Evolutionary conservation across 2,888 invertebrate genomes (phyloP).

Genomic region (Amiota communis): DNA sequence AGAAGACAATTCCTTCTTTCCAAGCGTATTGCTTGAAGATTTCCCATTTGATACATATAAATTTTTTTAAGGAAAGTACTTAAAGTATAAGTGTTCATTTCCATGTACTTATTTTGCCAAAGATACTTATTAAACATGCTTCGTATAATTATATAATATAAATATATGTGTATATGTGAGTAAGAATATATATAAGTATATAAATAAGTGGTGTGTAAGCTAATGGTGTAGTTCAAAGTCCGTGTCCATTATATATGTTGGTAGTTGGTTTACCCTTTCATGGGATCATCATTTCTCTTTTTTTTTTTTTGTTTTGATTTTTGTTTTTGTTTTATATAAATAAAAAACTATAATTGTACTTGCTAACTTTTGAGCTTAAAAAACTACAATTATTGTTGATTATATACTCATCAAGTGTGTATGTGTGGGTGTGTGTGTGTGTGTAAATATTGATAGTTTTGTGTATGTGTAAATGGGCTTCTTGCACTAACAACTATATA

Average conservation of each 20-base stretch:
- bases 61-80: too few species aligned
- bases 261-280: neutral
- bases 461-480: too few species aligned
- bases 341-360: constrained; percentile 54
- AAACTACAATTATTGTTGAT: constrained; percentile 28
- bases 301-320: constrained; percentile 26
- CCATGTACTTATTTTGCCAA: too few species aligned
- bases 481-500: neutral
- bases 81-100: too few species aligned
- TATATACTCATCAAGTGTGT: constrained; percentile 18
- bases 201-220: neutral
- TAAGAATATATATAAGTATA: constrained; percentile 14
- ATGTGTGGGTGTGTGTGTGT: constrained; percentile 29
- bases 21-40: too few species aligned
- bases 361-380: constrained; percentile 45
- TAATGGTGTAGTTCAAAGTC: neutral
- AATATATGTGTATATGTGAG: neutral
- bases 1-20: too few species aligned
- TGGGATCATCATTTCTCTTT: too few species aligned
- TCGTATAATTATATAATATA: neutral
- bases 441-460: constrained; percentile 1
- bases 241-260: neutral
- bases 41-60: too few species aligned
- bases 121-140: too few species aligned
- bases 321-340: constrained; percentile 46